A percentile compares a stretch with the other conserved stretches of the same genome.
Conservation (phyloP, 2,797 vertebrate genomes). For the Sebastes minor region DNA sequence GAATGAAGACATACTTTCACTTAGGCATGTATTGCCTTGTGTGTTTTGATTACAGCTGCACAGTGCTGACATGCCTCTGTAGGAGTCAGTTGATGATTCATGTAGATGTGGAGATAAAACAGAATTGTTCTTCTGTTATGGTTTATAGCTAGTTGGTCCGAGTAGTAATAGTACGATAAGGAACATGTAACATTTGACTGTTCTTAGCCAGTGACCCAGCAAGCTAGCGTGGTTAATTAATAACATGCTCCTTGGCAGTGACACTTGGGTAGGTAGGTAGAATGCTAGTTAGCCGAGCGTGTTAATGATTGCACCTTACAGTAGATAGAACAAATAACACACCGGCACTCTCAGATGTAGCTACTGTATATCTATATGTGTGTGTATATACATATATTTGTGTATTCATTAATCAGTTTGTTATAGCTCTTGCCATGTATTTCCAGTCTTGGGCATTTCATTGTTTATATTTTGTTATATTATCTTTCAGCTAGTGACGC, state of each 20-base stretch:
- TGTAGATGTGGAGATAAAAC: no score
- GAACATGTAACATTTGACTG: not conserved
- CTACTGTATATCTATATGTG: no score
- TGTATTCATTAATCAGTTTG: no score
- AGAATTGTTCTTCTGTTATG: not conserved
- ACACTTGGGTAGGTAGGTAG: not conserved
- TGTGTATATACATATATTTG: no score
- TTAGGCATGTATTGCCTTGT: slow-evolving; percentile 26
- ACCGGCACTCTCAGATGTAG: no score
- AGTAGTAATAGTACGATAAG: not conserved
- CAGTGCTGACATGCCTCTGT: not conserved
- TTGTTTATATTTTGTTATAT: no score
- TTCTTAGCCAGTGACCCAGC: not conserved
- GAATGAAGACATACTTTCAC: slow-evolving; percentile 32
- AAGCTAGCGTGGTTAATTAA: not conserved
- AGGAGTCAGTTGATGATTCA: not conserved
- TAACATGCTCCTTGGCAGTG: not conserved
- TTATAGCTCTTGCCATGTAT: no score
- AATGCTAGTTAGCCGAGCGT: not conserved
- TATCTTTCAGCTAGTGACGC: no score
- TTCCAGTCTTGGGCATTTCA: no score
- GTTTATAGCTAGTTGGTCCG: not conserved
- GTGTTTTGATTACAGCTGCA: slow-evolving; percentile 43
- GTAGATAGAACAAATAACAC: not conserved
- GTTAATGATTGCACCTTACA: not conserved